Evolutionary conservation across 2,888 invertebrate species (phyloP).

Genomic region (Listrodromus nycthemerus): DNA sequence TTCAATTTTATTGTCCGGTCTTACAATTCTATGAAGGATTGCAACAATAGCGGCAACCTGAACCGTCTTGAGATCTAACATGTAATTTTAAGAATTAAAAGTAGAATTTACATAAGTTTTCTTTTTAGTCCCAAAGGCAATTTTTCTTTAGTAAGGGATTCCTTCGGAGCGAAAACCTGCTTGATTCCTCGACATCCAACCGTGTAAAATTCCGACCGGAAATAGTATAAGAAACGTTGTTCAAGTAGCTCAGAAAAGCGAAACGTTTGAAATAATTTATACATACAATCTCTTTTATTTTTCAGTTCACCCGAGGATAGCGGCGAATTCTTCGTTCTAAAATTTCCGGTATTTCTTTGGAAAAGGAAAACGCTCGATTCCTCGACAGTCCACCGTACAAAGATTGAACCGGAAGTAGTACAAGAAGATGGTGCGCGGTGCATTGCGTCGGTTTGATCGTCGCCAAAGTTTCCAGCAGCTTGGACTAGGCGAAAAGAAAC

Average conservation of each 20-base stretch:
- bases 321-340: not conserved
- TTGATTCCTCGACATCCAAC: too few species aligned
- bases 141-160: too few species aligned
- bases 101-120: too few species aligned
- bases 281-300: conserved; percentile 4
- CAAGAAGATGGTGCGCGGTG: not conserved
- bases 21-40: too few species aligned
- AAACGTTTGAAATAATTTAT: conserved; percentile 15
- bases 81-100: too few species aligned
- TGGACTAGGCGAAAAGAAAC: not conserved
- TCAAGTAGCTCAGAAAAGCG: not conserved
- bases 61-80: too few species aligned
- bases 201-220: not conserved
- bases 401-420: not conserved
- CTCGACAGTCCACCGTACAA: not conserved
- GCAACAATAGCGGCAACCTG: too few species aligned
- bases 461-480: conserved; percentile 5
- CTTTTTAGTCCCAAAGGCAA: too few species aligned
- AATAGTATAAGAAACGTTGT: not conserved
- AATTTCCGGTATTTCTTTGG: not conserved
- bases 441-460: not conserved
- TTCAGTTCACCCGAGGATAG: not conserved
- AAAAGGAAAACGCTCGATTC: too few species aligned
- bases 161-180: too few species aligned
- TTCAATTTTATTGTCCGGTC: too few species aligned